Evolutionary conservation across 2,888 invertebrate species (phyloP).

Genomic region (Dicyrtomina minuta): DNA sequence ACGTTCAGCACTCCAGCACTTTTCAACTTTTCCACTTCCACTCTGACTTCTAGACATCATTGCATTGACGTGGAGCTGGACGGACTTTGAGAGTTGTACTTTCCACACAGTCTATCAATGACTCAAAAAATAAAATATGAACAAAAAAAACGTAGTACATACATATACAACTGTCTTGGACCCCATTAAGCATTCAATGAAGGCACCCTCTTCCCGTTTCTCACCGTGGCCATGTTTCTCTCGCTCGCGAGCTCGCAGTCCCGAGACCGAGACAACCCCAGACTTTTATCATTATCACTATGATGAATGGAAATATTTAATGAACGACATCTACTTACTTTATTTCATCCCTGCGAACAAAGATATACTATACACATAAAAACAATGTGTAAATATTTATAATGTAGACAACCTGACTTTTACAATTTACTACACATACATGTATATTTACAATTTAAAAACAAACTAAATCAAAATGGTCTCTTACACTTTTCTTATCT

Average conservation of each 20-base stretch:
- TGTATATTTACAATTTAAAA: background rate
- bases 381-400: too few species aligned
- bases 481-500: too few species aligned
- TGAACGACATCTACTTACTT: slow-evolving; percentile 44
- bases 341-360: background rate
- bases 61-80: too few species aligned
- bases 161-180: background rate
- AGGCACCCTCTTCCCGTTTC: slow-evolving; percentile 35
- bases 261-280: too few species aligned
- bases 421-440: background rate
- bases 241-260: too few species aligned
- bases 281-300: slow-evolving; percentile 12
- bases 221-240: background rate
- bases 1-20: slow-evolving; percentile 9
- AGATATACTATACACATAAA: background rate
- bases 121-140: slow-evolving; percentile 2
- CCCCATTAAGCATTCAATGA: slow-evolving; percentile 20
- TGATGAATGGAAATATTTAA: slow-evolving; percentile 50
- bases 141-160: background rate
- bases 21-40: background rate
- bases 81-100: too few species aligned
- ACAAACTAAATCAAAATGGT: background rate
- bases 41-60: background rate
- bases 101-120: slow-evolving; percentile 19
- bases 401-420: too few species aligned